phyloP scores from a whole-genome alignment of 2,797 vertebrate genomes.

The Anabacerthia variegaticeps region DNA sequence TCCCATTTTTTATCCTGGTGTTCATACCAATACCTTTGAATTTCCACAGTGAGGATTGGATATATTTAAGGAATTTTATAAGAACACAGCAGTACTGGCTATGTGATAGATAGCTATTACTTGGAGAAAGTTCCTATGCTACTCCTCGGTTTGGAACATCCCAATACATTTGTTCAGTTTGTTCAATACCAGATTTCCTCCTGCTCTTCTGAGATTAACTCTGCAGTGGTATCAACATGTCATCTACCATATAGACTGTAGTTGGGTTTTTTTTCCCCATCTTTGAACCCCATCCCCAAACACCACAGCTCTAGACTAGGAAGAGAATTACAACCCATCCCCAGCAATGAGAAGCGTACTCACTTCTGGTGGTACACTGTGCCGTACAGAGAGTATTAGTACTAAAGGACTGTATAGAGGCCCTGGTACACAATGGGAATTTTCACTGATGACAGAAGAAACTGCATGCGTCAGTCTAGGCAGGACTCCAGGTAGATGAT shows the following conservation, averaged over 20 bases:
- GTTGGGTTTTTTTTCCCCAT: not conserved
- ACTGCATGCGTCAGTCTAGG: not conserved
- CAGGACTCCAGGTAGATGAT: constrained; percentile 57
- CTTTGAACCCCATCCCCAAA: not conserved
- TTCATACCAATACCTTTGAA: not conserved
- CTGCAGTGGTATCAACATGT: not conserved
- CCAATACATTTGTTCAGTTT: not conserved
- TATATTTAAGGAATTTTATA: not conserved
- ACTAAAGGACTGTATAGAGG: not conserved
- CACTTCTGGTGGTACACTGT: not conserved
- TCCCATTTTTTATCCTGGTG: not conserved
- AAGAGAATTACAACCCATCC: not conserved
- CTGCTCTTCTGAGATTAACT: not conserved
- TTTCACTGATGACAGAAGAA: constrained; percentile 1
- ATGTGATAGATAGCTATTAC: not conserved
- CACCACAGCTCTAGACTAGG: not conserved
- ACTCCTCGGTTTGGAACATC: not conserved
- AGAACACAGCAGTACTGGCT: not conserved
- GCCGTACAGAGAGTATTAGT: not conserved
- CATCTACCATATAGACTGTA: not conserved
- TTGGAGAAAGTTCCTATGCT: not conserved
- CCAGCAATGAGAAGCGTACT: not conserved
- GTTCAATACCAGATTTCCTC: not conserved
- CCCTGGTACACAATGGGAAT: not conserved
- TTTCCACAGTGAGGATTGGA: not conserved